These are phyloP conservation scores for Sanderia malayensis DNA, from an alignment of 30 jellyfish, hydroid and myxozoan species.

Conservation along the genomic window DNA sequence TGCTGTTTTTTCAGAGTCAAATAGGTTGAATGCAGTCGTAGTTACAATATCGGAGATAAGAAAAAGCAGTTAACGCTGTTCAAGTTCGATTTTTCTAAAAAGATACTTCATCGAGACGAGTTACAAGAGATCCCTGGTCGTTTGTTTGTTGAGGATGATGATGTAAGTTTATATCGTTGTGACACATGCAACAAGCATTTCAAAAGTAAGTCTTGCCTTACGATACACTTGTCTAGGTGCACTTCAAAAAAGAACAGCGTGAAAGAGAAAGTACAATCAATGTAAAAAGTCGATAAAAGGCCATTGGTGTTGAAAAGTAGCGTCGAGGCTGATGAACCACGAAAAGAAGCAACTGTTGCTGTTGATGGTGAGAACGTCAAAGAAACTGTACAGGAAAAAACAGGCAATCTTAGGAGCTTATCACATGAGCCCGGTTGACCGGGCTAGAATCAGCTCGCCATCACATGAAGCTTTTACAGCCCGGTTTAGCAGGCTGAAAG, in stretches of 20 bases:
- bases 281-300: conserved; percentile 2
- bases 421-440: too few relatives aligned
- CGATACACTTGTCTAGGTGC: conserved; percentile 38
- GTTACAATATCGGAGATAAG: not conserved
- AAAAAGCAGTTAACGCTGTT: conserved; percentile 24
- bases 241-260: conserved; percentile 1
- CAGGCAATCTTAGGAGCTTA: conserved; percentile 8
- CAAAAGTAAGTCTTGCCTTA: conserved; percentile 20
- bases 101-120: conserved; percentile 15
- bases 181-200: conserved; percentile 26
- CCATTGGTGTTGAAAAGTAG: conserved; percentile 24
- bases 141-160: conserved; percentile 35
- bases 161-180: conserved; percentile 6
- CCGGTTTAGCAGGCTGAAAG: too few relatives aligned
- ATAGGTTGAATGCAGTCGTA: not conserved
- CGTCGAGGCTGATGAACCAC: conserved; percentile 41
- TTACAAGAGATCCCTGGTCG: conserved; percentile 20
- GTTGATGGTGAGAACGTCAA: not conserved
- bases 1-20: not conserved
- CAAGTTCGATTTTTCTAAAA: conserved; percentile 33
- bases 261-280: conserved; percentile 40
- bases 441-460: too few relatives aligned
- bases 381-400: conserved; percentile 19
- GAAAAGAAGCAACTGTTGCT: conserved; percentile 11
- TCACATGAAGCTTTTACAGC: too few relatives aligned